Percentiles rank a stretch among this genome's conserved stretches.
phyloP scores from a whole-genome alignment of 1,140 invertebrate species.

The Hycleus phaleratus region DNA sequence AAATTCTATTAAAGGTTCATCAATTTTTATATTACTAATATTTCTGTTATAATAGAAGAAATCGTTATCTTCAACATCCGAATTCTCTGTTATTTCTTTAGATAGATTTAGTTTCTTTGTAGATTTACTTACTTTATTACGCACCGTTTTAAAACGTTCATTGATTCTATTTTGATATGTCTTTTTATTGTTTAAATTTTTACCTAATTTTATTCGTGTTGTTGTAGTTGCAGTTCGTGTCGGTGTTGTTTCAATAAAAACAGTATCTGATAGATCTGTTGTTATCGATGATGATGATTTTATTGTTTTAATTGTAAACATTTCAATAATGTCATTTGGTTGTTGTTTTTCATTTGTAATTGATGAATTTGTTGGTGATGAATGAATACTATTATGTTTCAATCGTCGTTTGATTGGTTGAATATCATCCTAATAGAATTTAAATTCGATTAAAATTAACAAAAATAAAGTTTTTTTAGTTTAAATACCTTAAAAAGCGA shows the following conservation, averaged over 20 bases:
- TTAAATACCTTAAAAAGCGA: no score
- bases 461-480: no score
- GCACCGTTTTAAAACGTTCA: slow-evolving; percentile 22
- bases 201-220: background rate
- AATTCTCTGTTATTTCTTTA: slow-evolving; percentile 2
- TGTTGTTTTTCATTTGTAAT: background rate
- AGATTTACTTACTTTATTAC: slow-evolving; percentile 17
- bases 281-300: slow-evolving; percentile 1
- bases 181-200: slow-evolving; percentile 9
- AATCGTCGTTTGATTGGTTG: no score
- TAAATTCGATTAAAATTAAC: no score
- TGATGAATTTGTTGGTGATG: no score
- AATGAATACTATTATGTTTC: no score
- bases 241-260: slow-evolving; percentile 3
- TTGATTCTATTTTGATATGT: slow-evolving; percentile 24
- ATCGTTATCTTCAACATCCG: slow-evolving; percentile 13
- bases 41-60: background rate
- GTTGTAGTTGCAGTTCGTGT: background rate
- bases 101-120: slow-evolving; percentile 12
- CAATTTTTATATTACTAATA: background rate
- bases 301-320: slow-evolving; percentile 9
- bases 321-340: slow-evolving; percentile 4
- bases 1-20: background rate
- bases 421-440: no score
- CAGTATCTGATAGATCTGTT: slow-evolving; percentile 8